Evolutionary conservation across 1,140 invertebrate genomes (phyloP), one percentile per base, ranked within the genome.

Genomic region (Goniozus legneri): DNA sequence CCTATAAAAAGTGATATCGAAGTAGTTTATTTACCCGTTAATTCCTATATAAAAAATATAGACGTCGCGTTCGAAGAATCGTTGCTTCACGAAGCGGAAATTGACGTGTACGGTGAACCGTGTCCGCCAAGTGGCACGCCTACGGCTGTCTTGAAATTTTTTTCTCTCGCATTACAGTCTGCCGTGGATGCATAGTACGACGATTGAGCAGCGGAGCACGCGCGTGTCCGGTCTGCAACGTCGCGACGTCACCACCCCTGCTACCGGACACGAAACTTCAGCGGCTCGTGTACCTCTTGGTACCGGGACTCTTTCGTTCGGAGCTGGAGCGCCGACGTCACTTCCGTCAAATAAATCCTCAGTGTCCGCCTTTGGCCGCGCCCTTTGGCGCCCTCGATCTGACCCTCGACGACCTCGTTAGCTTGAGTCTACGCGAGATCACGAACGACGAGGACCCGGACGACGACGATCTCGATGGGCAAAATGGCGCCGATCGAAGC

Each of bases 171-270:
- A 8, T 13, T 13, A 54, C 77, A 89, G 87, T 93, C 81, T 94
- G 92, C 77, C 85, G 89, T 65, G 90, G 89, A 63, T 95, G 91
- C 75, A 91, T 95, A 65, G 86, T 93, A 40, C 87, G 88, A 67
- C 87, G 92, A 73, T 77, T 95, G 44, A 82, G 87, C 62, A 83
- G 79, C 42, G 88, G 90, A 61, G 88, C 86, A 61, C 84, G 67
- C 50, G 56, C 47, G 15, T 73, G 71, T 53, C 71, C 71, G 13
- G 65, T 71, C 0, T 73, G 71, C 52, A 64, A 54, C 42, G 52
- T 56, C 4, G 53, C 78, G 41, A 81, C 83, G 13, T 51, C 70
- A 8, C 50, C 70, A 8, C 64, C 67, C 13, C 79, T 82, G 47
- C 66, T 81, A 45, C 69, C 78, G 33, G 87, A 89, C 64, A 73